Percentiles rank a stretch among this genome's conserved stretches.
Conservation (phyloP, 2,888 invertebrate species). For the Pyrochroa serraticornis region DNA sequence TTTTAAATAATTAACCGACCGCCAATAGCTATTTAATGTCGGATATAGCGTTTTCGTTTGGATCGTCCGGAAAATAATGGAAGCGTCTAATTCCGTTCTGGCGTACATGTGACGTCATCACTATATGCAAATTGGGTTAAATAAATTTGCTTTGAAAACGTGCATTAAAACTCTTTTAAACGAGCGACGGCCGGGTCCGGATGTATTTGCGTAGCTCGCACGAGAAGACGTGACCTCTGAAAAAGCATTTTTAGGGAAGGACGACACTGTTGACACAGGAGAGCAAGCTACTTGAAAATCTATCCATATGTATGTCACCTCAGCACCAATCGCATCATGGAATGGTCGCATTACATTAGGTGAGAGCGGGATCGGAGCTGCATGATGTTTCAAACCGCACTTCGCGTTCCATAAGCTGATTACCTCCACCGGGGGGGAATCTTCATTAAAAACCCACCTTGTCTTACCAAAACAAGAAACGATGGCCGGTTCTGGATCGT, state of each 20-base stretch:
- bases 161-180: conserved; percentile 31
- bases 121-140: conserved; percentile 30
- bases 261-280: conserved; percentile 25
- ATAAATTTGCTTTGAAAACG: conserved; percentile 32
- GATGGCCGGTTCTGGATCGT: no score
- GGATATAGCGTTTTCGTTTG: no score
- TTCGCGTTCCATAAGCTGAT: conserved; percentile 16
- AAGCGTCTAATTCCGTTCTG: no score
- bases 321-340: conserved; percentile 24
- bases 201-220: conserved; percentile 28
- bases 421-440: conserved; percentile 11
- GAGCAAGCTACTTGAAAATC: conserved; percentile 27
- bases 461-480: no score
- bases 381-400: conserved; percentile 7
- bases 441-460: conserved; percentile 11
- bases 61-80: no score
- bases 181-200: conserved; percentile 7
- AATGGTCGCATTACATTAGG: conserved; percentile 17
- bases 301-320: conserved; percentile 30
- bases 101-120: conserved; percentile 3
- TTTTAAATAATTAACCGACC: no score
- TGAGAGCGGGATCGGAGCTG: no score
- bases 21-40: no score
- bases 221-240: conserved; percentile 23
- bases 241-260: conserved; percentile 25